Base-by-base conservation (phyloP, 1,140 invertebrate genomes). In the Argopecten irradians region DNA sequence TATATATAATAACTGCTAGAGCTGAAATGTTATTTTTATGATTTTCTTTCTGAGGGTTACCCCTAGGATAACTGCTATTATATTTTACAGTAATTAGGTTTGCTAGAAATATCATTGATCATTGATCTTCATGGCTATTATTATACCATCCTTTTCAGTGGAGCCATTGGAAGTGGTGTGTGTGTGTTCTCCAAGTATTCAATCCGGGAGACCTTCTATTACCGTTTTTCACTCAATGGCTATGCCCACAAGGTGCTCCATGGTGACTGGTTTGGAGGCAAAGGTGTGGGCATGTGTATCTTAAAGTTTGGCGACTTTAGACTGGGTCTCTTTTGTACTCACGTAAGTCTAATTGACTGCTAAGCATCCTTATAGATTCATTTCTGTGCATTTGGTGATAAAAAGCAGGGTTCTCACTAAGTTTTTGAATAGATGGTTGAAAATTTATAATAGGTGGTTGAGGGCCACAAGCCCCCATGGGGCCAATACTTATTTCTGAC, bases 211-310 rank as follows among this genome's bases (percentile, higher is more conserved):
- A 97, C 97, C 0, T 97, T 99, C 93, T 98, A 98, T 92, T 98
- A 99, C 95, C 97, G 97, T 89, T 99, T 98, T 97, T 97, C 98
- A 39, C 95, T 99, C n/a, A 99, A 99, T 96, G 99, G 99, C 3
- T 99, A 99, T 94, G 97, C 98, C 86, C 99, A 99, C 95, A 99
- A 99, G 95, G 96, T 99, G 91, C 98, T 98, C 84, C 98, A 99
- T 96, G 99, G 98, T 0, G 99, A 99, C 95, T 99, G 99, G 99
- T 99, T 99, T 96, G 99, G 98, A 86, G 99, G 98, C 11, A 99
- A 99, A 97, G 98, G 98, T 46, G 97, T 99, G 86, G 98, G 98
- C 16, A 95, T 99, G n/a, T 98, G 97, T 93, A 97, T 97, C 92
- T 96, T 99, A 14, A 96, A 97, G 28, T 95, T 97, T 88, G 95